These are phyloP conservation scores for Melanotaenia boesemani DNA, from an alignment of 2,797 vertebrate species.

Conservation along the genomic window DNA sequence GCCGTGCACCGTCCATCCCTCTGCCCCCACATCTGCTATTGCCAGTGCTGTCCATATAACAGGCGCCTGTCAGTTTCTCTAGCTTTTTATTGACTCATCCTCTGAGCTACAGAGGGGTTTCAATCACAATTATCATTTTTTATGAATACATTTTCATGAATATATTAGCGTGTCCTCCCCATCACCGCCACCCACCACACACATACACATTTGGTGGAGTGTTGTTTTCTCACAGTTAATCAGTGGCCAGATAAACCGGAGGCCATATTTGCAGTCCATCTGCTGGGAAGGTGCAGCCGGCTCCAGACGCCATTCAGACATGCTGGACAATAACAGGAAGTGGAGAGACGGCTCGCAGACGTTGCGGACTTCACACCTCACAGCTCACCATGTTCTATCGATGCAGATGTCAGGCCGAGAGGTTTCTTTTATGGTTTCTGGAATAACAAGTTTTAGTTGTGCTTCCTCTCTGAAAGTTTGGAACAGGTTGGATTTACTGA, in stretches of 20 bases:
- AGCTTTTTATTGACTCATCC: conserved; percentile 85
- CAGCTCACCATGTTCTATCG: conserved; percentile 50
- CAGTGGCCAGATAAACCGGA: conserved; percentile 84
- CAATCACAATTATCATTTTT: conserved; percentile 82
- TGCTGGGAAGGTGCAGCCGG: conserved; percentile 83
- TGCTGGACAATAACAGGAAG: conserved; percentile 82
- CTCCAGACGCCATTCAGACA: conserved; percentile 76
- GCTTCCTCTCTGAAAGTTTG: conserved; percentile 6
- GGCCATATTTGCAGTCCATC: conserved; percentile 86
- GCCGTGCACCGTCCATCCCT: conserved; percentile 57
- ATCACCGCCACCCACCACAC: conserved; percentile 54
- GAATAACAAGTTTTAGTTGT: conserved; percentile 25
- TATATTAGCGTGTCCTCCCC: conserved; percentile 80
- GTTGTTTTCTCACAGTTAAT: conserved; percentile 86
- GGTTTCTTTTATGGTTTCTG: conserved; percentile 1
- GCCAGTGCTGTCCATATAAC: conserved; percentile 79
- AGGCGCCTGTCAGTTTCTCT: conserved; percentile 82
- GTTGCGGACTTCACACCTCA: conserved; percentile 68
- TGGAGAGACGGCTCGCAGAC: conserved; percentile 65
- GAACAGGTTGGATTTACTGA: background rate
- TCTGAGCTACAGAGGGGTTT: conserved; percentile 69
- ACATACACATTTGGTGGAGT: conserved; percentile 80
- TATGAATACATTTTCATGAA: conserved; percentile 86
- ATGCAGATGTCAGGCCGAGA: conserved; percentile 55
- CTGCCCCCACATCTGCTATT: conserved; percentile 81